Evolutionary conservation across 2,113 vertebrate genomes (phyloP), one percentile per base, ranked within the genome.

Genomic region (Amblyornis subalaris): DNA sequence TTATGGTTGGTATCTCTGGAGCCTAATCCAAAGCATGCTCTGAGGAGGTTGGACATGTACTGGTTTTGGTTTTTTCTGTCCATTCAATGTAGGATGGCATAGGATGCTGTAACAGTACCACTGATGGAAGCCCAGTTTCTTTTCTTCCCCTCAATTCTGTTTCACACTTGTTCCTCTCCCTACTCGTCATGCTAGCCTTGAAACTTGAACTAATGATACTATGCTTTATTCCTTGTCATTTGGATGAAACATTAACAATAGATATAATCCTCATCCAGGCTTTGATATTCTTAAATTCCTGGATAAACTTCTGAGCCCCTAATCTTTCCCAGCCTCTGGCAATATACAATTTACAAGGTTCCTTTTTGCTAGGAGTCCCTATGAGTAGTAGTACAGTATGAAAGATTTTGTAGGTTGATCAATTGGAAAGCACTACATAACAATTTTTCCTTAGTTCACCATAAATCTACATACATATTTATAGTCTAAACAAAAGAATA

Each of bases 211-310:
- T 70, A 45, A 50, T 26, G 5, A 50, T 47, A 24, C 15, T 57
- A 14, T 19, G 16, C 13, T 66, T 77, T 78, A 70, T 88, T 62
- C n/a, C 13, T 85, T 88, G 47, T 86, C 70, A 87, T 91, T 91
- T 66, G 51, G 51, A 80, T 28, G 51, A 87, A 89, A 61, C 36
- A 54, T 47, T 91, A 71, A 66, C 6, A 28, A 26, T 51, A 85
- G 9, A 31, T 67, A 47, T 60, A 84, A 50, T 1, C 33, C 16
- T 72, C 40, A 85, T 61, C 18, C 81, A 78, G 25, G 31, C 21
- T 93, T 89, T 95, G 42, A 61, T 38, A 48, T 57, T 83, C 65
- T 85, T 92, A 58, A 95, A 73, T 95, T 97, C 60, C 29, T 91
- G 48, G 64, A 85, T 61, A 87, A 90, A 85, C 12, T 85, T 82